phyloP scores from a whole-genome alignment of 2,888 invertebrate genomes.

The Drosophila picticornis region DNA sequence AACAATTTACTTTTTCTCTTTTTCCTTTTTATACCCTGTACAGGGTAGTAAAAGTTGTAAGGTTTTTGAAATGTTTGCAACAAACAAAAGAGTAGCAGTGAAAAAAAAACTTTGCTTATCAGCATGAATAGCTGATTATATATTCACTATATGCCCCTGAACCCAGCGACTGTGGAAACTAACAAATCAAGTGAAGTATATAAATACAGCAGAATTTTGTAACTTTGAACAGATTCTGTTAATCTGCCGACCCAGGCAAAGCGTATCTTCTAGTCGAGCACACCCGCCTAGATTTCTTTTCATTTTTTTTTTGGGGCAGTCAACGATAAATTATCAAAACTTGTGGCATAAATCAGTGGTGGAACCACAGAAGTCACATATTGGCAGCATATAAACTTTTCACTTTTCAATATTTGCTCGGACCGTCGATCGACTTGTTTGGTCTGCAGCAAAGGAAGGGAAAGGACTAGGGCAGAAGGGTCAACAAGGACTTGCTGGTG shows the following conservation, averaged over 20 bases:
- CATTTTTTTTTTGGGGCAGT: conserved; percentile 4
- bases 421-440: conserved; percentile 40
- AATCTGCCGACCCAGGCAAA: neutral
- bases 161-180: neutral
- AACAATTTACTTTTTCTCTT: neutral
- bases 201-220: neutral
- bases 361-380: conserved; percentile 52
- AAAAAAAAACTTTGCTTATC: neutral
- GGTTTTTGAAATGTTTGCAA: neutral
- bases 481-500: conserved; percentile 19
- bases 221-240: neutral
- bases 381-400: conserved; percentile 71
- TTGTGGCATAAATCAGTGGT: conserved; percentile 79
- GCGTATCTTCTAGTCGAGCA: conserved; percentile 8
- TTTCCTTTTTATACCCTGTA: conserved; percentile 6
- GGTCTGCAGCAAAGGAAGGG: conserved; percentile 9
- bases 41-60: neutral
- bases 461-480: conserved; percentile 11
- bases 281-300: neutral
- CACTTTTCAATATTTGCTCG: conserved; percentile 77
- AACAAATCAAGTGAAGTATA: neutral
- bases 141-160: neutral
- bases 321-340: conserved; percentile 82
- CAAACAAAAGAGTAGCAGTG: neutral
- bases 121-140: neutral